Evolutionary conservation across 2,113 vertebrate genomes (phyloP).

Genomic region (Otus sunia): DNA sequence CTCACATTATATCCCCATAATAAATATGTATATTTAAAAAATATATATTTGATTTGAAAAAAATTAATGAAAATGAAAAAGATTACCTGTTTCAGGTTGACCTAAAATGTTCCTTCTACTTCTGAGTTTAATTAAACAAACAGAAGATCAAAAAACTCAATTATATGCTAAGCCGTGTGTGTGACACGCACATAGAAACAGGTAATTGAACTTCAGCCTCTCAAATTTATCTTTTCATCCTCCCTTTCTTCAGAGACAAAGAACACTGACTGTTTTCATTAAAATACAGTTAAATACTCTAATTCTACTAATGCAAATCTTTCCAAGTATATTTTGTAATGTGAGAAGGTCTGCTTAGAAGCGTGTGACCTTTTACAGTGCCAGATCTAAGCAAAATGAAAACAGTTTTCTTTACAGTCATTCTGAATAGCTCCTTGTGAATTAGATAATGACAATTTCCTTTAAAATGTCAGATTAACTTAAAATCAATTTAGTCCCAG

Average conservation of each 20-base stretch:
- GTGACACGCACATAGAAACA: background rate
- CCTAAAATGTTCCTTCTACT: background rate
- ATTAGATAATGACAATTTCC: conserved; percentile 56
- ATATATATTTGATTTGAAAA: background rate
- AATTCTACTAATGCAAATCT: background rate
- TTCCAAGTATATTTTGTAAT: background rate
- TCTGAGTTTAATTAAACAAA: conserved; percentile 11
- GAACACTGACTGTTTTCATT: background rate
- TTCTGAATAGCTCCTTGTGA: background rate
- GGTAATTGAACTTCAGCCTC: conserved; percentile 9
- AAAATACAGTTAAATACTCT: conserved; percentile 3
- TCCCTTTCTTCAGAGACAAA: conserved; percentile 16
- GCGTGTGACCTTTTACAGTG: conserved; percentile 21
- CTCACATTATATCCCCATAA: background rate
- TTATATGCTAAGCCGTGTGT: background rate
- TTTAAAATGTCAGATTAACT: conserved; percentile 62
- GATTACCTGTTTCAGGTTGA: background rate
- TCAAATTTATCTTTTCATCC: background rate
- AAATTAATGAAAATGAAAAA: background rate
- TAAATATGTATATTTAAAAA: background rate
- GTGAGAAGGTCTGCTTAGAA: background rate
- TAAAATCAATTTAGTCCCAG: conserved; percentile 53
- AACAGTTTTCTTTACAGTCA: background rate
- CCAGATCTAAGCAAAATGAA: conserved; percentile 23
- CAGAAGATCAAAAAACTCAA: background rate